Evolutionary conservation across 2,797 vertebrate species (phyloP), one percentile per base, ranked within the genome.

Genomic region (Xerus rutilus): DNA sequence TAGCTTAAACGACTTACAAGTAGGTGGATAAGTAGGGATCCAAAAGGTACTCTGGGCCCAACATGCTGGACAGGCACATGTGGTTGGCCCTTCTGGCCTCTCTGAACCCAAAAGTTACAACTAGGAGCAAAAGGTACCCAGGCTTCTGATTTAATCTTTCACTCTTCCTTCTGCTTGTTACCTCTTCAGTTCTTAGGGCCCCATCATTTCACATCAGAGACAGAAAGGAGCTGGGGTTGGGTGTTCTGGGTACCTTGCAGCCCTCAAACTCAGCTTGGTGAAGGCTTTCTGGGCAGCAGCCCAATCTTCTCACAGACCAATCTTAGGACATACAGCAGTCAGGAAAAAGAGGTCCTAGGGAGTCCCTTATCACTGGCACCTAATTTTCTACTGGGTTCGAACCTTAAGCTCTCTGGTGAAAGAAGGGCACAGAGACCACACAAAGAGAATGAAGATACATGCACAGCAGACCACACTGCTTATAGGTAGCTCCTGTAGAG

Each of bases 331-430:
- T 52, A 93, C 7, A 89, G 4, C 70, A 28, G 11, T 47, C 11
- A 5, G 15, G 32, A 84, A 93, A 93, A 89, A 62, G 12, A 78
- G 35, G 13, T 6, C 47, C 69, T 69, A 10, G 30, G 23, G 67
- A 89, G 39, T 65, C 59, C 54, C 28, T 90, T 92, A 65, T 90
- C 49, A 57, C 0, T 83, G 73, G 85, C 47, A 85, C 25, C 86
- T 49, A 45, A 76, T 62, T 91, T 97, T 77, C 69, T 85, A 49
- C 28, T 88, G 39, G 39, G 43, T 39, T 65, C 93, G 11, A 88
- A 54, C 23, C 77, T 67, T 85, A 72, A 87, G 67, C 5, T 74
- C 57, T 39, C 39, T 72, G 39, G 69, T 69, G 64, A 57, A 77
- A 82, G 39, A 74, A 90, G 73, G 81, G 74, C 28, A 95, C 20